Evolutionary conservation across 1,140 invertebrate genomes (phyloP).

Genomic region (Drosophila trapezifrons): DNA sequence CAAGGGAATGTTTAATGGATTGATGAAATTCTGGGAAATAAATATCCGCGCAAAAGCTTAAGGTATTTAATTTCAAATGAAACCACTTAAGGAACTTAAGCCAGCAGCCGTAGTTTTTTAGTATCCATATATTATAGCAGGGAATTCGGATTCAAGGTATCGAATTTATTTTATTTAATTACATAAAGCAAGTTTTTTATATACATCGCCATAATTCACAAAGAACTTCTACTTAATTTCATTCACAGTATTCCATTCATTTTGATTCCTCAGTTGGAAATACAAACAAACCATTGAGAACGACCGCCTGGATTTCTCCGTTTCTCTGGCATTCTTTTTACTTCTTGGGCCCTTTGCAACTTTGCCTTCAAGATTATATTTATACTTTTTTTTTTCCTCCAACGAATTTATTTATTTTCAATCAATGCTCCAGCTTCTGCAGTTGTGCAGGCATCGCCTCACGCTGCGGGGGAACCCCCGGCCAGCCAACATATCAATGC

Average conservation of each 20-base stretch:
- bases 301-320: constrained; percentile 18
- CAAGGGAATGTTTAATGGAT: constrained; percentile 7
- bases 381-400: neutral
- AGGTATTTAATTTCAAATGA: neutral
- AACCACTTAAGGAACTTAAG: neutral
- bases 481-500: constrained; percentile 25
- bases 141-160: neutral
- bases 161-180: neutral
- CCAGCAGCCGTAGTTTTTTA: too few species aligned
- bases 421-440: constrained; percentile 57
- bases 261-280: constrained; percentile 19
- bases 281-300: constrained; percentile 32
- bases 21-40: constrained; percentile 14
- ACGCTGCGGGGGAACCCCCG: neutral
- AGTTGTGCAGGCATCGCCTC: constrained; percentile 22
- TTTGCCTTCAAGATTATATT: constrained; percentile 18
- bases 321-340: constrained; percentile 2
- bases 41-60: neutral
- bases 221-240: constrained; percentile 23
- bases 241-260: constrained; percentile 35
- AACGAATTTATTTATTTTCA: constrained; percentile 77
- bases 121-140: neutral
- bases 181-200: neutral
- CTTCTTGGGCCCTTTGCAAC: constrained; percentile 2
- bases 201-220: constrained; percentile 2